Conservation (phyloP, 2,113 vertebrate species). For the Malurus cyaneus region DNA sequence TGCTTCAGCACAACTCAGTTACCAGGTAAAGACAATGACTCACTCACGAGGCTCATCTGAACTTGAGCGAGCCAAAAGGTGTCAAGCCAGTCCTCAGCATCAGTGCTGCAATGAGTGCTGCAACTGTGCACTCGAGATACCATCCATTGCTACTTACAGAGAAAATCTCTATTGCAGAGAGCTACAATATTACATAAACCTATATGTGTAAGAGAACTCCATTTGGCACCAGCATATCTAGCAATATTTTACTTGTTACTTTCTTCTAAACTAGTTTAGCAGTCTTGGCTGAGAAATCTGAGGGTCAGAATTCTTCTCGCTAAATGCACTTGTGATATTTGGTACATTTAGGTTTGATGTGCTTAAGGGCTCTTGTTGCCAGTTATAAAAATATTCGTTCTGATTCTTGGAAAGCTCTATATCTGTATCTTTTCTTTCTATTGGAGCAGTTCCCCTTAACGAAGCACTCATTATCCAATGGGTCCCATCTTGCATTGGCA, state of each 20-base stretch:
- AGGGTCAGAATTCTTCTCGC: neutral
- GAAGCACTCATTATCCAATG: rapidly evolving
- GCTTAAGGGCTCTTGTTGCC: neutral
- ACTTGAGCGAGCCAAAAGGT: neutral
- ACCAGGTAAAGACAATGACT: neutral
- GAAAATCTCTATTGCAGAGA: neutral
- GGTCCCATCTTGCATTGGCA: rapidly evolving
- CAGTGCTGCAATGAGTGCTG: neutral
- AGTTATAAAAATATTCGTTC: neutral
- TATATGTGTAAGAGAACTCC: neutral
- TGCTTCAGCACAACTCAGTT: neutral
- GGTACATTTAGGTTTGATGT: neutral
- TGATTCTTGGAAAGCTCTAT: neutral
- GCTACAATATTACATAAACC: neutral
- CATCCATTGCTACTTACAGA: neutral
- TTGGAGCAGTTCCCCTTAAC: neutral
- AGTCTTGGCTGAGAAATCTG: neutral
- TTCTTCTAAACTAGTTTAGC: neutral
- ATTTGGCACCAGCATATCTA: neutral
- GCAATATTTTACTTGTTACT: neutral
- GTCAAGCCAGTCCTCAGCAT: neutral
- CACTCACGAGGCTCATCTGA: neutral
- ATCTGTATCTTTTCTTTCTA: neutral
- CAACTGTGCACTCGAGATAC: neutral
- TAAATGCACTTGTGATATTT: neutral